A percentile compares a stretch with the other conserved stretches of the same genome.
These are phyloP conservation scores for Speoplatyrhinus poulsoni DNA, from an alignment of 2,113 vertebrate genomes.

Conservation along the genomic window DNA sequence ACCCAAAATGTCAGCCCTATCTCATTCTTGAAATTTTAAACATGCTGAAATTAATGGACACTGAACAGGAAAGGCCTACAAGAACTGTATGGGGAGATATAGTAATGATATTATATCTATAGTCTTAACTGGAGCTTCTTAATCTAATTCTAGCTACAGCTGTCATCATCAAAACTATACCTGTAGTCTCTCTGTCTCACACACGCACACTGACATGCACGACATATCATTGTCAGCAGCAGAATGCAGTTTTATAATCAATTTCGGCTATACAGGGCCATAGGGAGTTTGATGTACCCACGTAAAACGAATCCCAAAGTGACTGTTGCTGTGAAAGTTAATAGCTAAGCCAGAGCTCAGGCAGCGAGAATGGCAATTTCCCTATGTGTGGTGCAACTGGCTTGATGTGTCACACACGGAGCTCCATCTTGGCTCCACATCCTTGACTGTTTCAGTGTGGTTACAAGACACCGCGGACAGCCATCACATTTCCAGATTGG, in stretches of 20 bases:
- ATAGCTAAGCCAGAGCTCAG: constrained; percentile 35
- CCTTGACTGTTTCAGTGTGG: neutral
- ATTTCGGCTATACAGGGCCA: constrained; percentile 60
- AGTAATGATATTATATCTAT: neutral
- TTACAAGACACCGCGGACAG: constrained; percentile 7
- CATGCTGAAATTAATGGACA: no score
- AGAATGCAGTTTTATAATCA: constrained; percentile 73
- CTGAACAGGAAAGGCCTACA: no score
- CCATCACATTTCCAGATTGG: constrained; percentile 8
- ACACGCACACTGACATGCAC: constrained; percentile 22
- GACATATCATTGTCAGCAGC: constrained; percentile 65
- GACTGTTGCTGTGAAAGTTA: constrained; percentile 46
- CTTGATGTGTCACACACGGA: constrained; percentile 9
- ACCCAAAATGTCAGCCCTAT: no score
- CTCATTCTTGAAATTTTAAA: no score
- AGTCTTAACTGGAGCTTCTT: constrained; percentile 13
- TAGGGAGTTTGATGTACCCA: constrained; percentile 62
- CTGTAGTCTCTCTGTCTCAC: constrained; percentile 11
- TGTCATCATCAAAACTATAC: neutral
- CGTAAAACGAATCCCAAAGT: constrained; percentile 72
- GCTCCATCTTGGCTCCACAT: constrained; percentile 18
- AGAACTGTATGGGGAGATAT: no score
- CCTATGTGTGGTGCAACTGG: neutral
- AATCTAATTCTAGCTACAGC: constrained; percentile 22
- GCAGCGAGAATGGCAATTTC: constrained; percentile 2